Evolutionary conservation across 2,113 vertebrate species (phyloP).

Genomic region (Piaya cayana): DNA sequence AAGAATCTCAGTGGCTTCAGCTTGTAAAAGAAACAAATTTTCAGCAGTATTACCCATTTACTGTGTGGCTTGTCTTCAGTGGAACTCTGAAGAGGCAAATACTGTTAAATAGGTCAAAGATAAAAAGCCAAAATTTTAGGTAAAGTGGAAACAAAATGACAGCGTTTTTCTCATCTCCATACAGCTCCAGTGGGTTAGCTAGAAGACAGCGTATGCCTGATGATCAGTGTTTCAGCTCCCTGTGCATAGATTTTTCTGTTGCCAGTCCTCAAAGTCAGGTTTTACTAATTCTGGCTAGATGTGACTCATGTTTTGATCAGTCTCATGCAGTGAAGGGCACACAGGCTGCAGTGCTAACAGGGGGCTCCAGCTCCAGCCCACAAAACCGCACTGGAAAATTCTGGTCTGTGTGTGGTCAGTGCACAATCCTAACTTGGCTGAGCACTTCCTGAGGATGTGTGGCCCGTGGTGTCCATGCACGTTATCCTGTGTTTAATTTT

Average conservation of each 20-base stretch:
- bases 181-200: background rate
- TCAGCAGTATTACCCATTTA: background rate
- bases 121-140: background rate
- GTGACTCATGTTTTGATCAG: background rate
- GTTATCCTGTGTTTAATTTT: background rate
- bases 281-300: background rate
- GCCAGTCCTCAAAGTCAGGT: background rate
- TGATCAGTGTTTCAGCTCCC: background rate
- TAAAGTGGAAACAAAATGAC: background rate
- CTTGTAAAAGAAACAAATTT: background rate
- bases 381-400: background rate
- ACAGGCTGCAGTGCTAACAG: background rate
- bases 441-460: background rate
- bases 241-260: background rate
- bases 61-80: background rate
- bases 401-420: accelerated
- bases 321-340: background rate
- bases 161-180: background rate
- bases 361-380: background rate
- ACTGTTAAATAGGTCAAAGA: background rate
- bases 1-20: background rate
- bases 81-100: background rate
- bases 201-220: background rate
- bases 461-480: accelerated
- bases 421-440: background rate